A percentile compares a stretch with the other conserved stretches of the same genome.
Evolutionary conservation across 2,888 invertebrate species (phyloP).

Genomic region (Drosophila limbata): DNA sequence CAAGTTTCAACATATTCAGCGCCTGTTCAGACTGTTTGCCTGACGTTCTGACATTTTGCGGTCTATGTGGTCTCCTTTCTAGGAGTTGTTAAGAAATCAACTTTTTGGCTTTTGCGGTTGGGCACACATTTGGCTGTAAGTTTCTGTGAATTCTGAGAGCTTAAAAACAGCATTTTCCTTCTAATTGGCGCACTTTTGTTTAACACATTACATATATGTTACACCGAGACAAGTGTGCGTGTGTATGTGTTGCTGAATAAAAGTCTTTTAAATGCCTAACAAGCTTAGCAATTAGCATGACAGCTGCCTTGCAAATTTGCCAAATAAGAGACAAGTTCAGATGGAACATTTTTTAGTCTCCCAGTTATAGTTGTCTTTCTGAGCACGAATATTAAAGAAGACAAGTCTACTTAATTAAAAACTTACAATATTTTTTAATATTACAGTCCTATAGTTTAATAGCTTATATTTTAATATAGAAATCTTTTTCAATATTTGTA

Average conservation of each 20-base stretch:
- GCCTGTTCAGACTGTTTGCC: constrained; percentile 8
- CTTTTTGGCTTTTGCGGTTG: constrained; percentile 75
- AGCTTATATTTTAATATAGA: too few relatives aligned
- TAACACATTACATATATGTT: constrained; percentile 49
- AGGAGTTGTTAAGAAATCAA: constrained; percentile 74
- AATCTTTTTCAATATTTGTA: too few relatives aligned
- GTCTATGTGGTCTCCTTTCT: constrained; percentile 49
- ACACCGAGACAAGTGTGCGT: constrained; percentile 29
- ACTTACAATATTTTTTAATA: too few relatives aligned
- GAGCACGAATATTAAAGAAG: not conserved
- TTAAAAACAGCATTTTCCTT: constrained; percentile 74
- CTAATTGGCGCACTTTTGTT: constrained; percentile 82
- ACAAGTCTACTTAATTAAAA: too few relatives aligned
- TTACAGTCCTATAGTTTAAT: too few relatives aligned
- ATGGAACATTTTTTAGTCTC: constrained; percentile 6
- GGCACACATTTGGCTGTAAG: constrained; percentile 59
- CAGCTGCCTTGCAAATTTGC: constrained; percentile 38
- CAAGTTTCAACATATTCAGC: constrained; percentile 35
- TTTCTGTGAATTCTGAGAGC: constrained; percentile 52
- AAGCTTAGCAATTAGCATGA: constrained; percentile 75
- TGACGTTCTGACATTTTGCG: constrained; percentile 63
- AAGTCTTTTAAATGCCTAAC: constrained; percentile 68
- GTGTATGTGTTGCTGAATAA: constrained; percentile 30
- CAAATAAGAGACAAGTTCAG: constrained; percentile 15
- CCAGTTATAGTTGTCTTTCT: constrained; percentile 11